Conservation (phyloP, 2,797 vertebrate species). For the Argyrosomus regius region DNA sequence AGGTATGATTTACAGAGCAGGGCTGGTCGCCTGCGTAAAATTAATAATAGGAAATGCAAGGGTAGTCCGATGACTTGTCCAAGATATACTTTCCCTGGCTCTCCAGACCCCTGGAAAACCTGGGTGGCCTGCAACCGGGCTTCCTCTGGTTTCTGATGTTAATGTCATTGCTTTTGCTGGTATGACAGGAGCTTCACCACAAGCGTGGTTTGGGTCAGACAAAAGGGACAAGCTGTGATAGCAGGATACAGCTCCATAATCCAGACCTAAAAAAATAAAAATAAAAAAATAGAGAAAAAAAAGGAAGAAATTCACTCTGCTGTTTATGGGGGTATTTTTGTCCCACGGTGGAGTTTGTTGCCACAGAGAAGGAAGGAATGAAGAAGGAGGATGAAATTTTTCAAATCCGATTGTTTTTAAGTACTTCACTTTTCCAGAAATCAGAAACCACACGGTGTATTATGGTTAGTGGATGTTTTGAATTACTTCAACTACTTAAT, state of each 20-base stretch:
- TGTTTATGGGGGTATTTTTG: slow-evolving; percentile 54
- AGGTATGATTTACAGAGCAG: slow-evolving; percentile 83
- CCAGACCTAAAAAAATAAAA: slow-evolving; percentile 19
- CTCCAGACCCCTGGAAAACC: slow-evolving; percentile 78
- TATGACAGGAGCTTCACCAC: slow-evolving; percentile 78
- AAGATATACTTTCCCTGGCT: slow-evolving; percentile 84
- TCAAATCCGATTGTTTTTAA: slow-evolving; percentile 78
- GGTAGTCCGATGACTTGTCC: slow-evolving; percentile 80
- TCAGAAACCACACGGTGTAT: slow-evolving; percentile 82
- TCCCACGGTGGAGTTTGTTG: slow-evolving; percentile 65
- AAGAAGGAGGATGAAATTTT: slow-evolving; percentile 71
- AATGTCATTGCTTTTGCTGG: slow-evolving; percentile 83
- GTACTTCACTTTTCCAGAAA: slow-evolving; percentile 83
- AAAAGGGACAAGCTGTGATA: slow-evolving; percentile 73
- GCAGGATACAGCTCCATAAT: slow-evolving; percentile 53
- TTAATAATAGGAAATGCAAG: slow-evolving; percentile 87
- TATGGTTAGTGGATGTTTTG: slow-evolving; percentile 82
- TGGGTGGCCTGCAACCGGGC: slow-evolving; percentile 85
- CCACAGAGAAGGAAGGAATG: slow-evolving; percentile 65
- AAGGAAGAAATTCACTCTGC: slow-evolving; percentile 26
- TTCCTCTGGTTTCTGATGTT: slow-evolving; percentile 86
- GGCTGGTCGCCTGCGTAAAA: slow-evolving; percentile 80
- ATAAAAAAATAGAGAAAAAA: background rate
- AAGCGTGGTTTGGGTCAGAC: slow-evolving; percentile 76
- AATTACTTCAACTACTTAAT: slow-evolving; percentile 82